Evolutionary conservation across 1,140 invertebrate species (phyloP).

Genomic region (Maconellicoccus hirsutus): DNA sequence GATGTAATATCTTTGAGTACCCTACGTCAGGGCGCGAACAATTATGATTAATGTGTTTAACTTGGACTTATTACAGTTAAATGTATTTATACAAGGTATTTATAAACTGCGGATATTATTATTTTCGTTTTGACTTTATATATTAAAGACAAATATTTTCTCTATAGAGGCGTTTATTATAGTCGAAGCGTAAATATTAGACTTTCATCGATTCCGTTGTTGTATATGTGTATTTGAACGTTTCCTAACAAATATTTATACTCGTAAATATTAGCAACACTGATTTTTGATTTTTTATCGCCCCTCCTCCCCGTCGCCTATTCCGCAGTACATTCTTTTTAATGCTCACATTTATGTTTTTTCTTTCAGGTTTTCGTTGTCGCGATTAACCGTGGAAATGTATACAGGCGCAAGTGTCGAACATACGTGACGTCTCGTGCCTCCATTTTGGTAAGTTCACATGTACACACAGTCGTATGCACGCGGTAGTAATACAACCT

Average conservation of each 20-base stretch:
- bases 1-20: slow-evolving; percentile 13
- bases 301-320: too few relatives aligned
- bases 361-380: too few relatives aligned
- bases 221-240: slow-evolving; percentile 15
- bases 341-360: too few relatives aligned
- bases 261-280: slow-evolving; percentile 18
- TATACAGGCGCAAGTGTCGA: too few relatives aligned
- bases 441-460: too few relatives aligned
- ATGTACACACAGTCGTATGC: too few relatives aligned
- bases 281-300: background rate
- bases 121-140: slow-evolving; percentile 19
- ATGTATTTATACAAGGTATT: slow-evolving; percentile 22
- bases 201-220: background rate
- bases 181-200: slow-evolving; percentile 16
- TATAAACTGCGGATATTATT: slow-evolving; percentile 22
- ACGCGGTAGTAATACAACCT: too few relatives aligned
- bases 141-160: slow-evolving; percentile 23
- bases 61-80: slow-evolving; percentile 22
- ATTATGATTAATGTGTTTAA: slow-evolving; percentile 23
- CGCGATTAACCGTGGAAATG: too few relatives aligned
- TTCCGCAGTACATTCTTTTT: too few relatives aligned
- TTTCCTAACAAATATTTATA: slow-evolving; percentile 10
- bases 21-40: slow-evolving; percentile 11
- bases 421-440: too few relatives aligned
- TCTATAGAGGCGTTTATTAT: slow-evolving; percentile 17